Percentiles rank a stretch among this genome's conserved stretches.
These are phyloP conservation scores for Dicranocentrus wangi DNA, from an alignment of 2,888 invertebrate species.

Conservation along the genomic window DNA sequence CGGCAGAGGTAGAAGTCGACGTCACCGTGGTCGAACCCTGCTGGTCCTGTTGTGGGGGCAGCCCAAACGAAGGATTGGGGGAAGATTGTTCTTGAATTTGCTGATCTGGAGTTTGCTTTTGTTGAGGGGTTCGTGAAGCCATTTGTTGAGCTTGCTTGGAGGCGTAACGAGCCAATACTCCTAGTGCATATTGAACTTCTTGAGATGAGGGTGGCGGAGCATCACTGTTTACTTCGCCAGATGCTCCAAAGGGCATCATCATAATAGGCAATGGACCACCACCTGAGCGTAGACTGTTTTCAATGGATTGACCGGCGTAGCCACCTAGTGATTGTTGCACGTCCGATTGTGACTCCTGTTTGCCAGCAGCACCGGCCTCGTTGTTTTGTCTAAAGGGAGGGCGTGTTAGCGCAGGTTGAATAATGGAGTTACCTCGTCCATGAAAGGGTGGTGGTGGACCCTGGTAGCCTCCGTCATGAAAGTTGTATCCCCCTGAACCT, in stretches of 20 bases:
- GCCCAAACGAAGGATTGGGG: background rate
- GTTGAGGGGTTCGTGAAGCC: background rate
- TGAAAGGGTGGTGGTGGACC: conserved; percentile 42
- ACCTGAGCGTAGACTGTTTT: background rate
- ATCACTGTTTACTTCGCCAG: background rate
- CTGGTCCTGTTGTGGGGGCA: background rate
- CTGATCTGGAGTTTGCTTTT: background rate
- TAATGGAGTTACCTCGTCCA: conserved; percentile 2
- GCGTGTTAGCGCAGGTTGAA: background rate
- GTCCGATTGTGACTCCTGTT: background rate
- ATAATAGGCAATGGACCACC: background rate
- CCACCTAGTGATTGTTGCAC: background rate
- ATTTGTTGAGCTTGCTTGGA: conserved; percentile 14
- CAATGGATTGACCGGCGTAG: background rate
- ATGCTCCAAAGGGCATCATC: conserved; percentile 12
- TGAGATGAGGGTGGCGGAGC: conserved; percentile 8
- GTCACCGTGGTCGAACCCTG: background rate
- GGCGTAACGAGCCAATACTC: conserved; percentile 25
- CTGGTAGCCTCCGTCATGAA: conserved; percentile 16
- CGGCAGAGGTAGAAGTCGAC: background rate
- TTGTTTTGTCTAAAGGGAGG: conserved; percentile 8
- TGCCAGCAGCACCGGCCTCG: background rate
- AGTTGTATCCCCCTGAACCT: background rate
- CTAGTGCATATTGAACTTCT: conserved; percentile 29
- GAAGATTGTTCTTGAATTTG: background rate